phyloP scores from a whole-genome alignment of 2,113 vertebrate genomes.

The Verasper variegatus region DNA sequence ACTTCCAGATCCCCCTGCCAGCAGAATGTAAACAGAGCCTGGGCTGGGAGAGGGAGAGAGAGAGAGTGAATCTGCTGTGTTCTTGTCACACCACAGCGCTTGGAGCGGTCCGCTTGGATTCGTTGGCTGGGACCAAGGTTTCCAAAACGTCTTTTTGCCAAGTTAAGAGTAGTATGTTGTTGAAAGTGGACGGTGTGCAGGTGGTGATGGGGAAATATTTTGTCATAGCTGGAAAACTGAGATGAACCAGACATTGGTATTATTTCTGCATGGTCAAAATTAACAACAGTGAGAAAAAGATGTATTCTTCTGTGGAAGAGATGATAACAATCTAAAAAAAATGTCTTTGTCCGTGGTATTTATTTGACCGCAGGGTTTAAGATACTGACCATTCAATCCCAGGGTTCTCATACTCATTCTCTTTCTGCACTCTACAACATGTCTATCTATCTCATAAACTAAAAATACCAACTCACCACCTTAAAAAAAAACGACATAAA shows the following conservation, averaged over 20 bases:
- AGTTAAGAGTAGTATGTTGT: constrained; percentile 31
- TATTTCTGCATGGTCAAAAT: constrained; percentile 36
- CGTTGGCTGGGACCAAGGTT: constrained; percentile 21
- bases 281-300: constrained; percentile 26
- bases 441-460: neutral
- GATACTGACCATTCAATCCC: neutral
- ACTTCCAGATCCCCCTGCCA: constrained; percentile 79
- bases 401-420: neutral
- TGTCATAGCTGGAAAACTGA: constrained; percentile 50
- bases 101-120: constrained; percentile 5
- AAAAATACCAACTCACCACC: no score
- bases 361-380: neutral
- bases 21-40: constrained; percentile 78
- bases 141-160: neutral
- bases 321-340: neutral
- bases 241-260: constrained; percentile 33
- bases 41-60: constrained; percentile 31
- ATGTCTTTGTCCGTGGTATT: neutral
- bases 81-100: constrained; percentile 39
- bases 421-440: neutral
- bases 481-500: neutral
- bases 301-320: constrained; percentile 18
- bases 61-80: constrained; percentile 71
- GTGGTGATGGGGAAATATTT: constrained; percentile 57
- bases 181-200: constrained; percentile 32